phyloP scores from a whole-genome alignment of 1,140 invertebrate genomes.

The Drosophila triauraria region DNA sequence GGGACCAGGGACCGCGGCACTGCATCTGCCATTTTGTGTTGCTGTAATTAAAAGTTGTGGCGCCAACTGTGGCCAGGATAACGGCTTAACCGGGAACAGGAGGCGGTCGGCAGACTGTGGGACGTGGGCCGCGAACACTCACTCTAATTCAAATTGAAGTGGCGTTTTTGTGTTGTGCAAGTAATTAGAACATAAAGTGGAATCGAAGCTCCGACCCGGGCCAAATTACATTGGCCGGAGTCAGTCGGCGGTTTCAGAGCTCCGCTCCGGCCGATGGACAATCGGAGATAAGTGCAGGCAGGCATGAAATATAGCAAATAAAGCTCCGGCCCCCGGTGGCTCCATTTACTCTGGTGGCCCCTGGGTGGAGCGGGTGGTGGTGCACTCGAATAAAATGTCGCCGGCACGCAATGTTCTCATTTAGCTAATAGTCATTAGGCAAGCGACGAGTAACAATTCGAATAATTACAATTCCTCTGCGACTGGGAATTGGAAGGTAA shows the following conservation, averaged over 20 bases:
- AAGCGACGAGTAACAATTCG: constrained; percentile 54
- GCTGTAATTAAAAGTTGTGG: constrained; percentile 80
- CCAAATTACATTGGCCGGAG: constrained; percentile 62
- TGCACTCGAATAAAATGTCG: constrained; percentile 71
- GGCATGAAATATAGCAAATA: constrained; percentile 82
- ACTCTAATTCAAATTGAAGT: constrained; percentile 82
- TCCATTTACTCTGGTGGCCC: neutral
- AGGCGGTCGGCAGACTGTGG: too few relatives aligned
- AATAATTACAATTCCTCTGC: constrained; percentile 64
- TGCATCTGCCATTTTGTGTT: constrained; percentile 71
- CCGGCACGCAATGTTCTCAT: constrained; percentile 80
- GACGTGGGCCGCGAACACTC: constrained; percentile 36
- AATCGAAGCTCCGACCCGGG: constrained; percentile 69
- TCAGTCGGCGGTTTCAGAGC: constrained; percentile 26
- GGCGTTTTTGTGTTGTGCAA: constrained; percentile 81
- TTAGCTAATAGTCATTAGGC: constrained; percentile 80
- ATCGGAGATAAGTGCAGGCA: constrained; percentile 82
- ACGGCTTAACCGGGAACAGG: constrained; percentile 27
- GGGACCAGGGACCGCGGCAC: constrained; percentile 36
- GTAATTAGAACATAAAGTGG: constrained; percentile 79
- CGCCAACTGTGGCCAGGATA: constrained; percentile 72
- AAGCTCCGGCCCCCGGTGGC: constrained; percentile 34
- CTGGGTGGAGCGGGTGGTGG: neutral
- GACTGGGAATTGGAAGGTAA: constrained; percentile 16
- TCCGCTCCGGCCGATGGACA: constrained; percentile 59